phyloP scores from a whole-genome alignment of 2,888 invertebrate species.

The Meteorus colon region DNA sequence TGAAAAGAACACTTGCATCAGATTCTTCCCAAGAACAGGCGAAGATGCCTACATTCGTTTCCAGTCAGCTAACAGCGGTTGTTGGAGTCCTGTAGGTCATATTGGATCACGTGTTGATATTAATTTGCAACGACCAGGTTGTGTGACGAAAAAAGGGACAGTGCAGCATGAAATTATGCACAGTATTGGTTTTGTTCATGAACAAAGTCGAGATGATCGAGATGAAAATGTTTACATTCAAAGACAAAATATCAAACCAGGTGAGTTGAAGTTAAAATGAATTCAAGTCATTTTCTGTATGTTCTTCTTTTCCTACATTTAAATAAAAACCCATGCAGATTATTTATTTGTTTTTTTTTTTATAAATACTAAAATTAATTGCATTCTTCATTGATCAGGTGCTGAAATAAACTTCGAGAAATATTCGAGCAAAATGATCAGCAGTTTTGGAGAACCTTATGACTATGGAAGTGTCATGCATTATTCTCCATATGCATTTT shows the following conservation, averaged over 20 bases:
- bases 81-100: conserved; percentile 88
- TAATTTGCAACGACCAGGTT: conserved; percentile 85
- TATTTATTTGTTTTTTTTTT: not conserved
- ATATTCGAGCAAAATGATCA: conserved; percentile 75
- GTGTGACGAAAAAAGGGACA: conserved; percentile 83
- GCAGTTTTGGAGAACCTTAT: conserved; percentile 82
- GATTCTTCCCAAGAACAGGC: conserved; percentile 78
- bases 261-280: conserved; percentile 66
- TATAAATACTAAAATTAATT: not conserved
- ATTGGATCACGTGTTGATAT: conserved; percentile 81
- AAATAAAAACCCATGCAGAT: no score
- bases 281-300: not conserved
- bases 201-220: conserved; percentile 86
- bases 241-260: conserved; percentile 81
- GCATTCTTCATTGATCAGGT: conserved; percentile 69
- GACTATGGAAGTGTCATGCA: conserved; percentile 91
- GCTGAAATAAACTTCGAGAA: conserved; percentile 83
- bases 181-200: conserved; percentile 86
- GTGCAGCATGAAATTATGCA: conserved; percentile 88
- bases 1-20: conserved; percentile 85
- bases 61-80: conserved; percentile 82
- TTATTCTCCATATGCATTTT: conserved; percentile 86
- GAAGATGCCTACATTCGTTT: conserved; percentile 81
- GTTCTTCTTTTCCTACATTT: no score
- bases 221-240: conserved; percentile 81